Percentiles rank a stretch among this genome's conserved stretches.
Conservation (phyloP, 2,888 invertebrate species). For the Erynnis tages region DNA sequence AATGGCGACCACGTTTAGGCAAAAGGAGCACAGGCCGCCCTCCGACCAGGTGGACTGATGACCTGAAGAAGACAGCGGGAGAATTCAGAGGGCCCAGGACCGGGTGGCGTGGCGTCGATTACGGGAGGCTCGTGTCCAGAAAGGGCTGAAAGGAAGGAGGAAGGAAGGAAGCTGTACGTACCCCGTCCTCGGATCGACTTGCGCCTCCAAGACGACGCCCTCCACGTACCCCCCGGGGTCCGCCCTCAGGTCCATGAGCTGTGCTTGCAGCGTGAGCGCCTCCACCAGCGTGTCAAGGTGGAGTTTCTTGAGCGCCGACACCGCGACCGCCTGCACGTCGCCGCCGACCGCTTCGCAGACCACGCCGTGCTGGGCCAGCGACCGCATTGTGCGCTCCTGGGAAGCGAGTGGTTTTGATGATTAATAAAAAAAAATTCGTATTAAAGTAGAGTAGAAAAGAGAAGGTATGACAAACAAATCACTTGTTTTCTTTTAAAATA, state of each 20-base stretch:
- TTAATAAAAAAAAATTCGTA: neutral
- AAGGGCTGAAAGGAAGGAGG: too few relatives aligned
- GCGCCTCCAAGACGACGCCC: conserved; percentile 94
- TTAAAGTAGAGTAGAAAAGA: neutral
- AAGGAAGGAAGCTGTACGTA: too few relatives aligned
- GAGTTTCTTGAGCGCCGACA: conserved; percentile 93
- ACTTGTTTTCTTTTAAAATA: too few relatives aligned
- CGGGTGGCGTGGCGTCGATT: too few relatives aligned
- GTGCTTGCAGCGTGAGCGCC: conserved; percentile 90
- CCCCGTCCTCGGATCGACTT: conserved; percentile 58
- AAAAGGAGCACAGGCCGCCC: too few relatives aligned
- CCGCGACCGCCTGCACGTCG: conserved; percentile 93
- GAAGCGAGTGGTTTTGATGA: neutral
- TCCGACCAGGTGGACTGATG: too few relatives aligned
- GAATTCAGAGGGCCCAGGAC: too few relatives aligned
- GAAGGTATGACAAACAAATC: too few relatives aligned
- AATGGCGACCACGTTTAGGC: too few relatives aligned
- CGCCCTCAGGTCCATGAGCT: conserved; percentile 92
- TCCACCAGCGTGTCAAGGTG: conserved; percentile 91
- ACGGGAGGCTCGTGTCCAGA: too few relatives aligned
- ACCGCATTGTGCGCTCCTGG: conserved; percentile 87
- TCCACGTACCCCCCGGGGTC: conserved; percentile 93
- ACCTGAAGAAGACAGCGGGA: too few relatives aligned
- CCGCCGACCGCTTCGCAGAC: conserved; percentile 94
- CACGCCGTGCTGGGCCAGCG: conserved; percentile 89